Evolutionary conservation across 1,140 invertebrate genomes (phyloP), one percentile per base, ranked within the genome.

Genomic region (Brachionus sp.): DNA sequence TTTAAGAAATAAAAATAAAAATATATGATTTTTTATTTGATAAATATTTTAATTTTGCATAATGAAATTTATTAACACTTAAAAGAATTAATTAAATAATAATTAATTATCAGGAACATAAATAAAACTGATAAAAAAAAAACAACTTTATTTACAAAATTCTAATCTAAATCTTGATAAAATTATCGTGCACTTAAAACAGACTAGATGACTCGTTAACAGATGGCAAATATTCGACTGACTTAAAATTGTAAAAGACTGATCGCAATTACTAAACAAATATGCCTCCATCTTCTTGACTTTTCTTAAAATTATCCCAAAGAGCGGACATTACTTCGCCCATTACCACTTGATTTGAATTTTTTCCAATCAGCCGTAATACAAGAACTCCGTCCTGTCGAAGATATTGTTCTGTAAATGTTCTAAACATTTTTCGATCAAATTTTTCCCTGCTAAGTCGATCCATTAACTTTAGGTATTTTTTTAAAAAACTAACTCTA

Each of bases 331-430:
- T 87, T 73, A 91, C 85, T 85, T 91, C 90, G 5, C 89, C 90
- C 29, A 90, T 90, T 70, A 91, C 86, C 16, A 91, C 90, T 84
- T 90, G 89, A 82, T 90, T 90, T 77, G 90, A 89, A 85, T 91
- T 90, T 84, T 90, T 89, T 23, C 89, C 89, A 46, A 91, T 89
- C 16, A 91, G 86, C 35, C 90, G 85, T 13, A 91, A 86, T 7
- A 90, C 88, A 84, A 91, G 90, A 42, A 90, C 90, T 9, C 90
- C 90, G 85, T 91, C 90, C 66, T 89, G 89, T 23, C 90, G 87
- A 7, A 91, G 85, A 85, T 90, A 90, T 84, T 90, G 89, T 85
- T 90, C 89, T 13, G 88, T 87, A 85, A 91, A 91, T 46, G 88
- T 85, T 78, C 85, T 86, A 29, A 88, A 85, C 62, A 86, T 86